Percentiles rank a stretch among this genome's conserved stretches.
These are phyloP conservation scores for Actinopyga echinites DNA, from an alignment of 53 echinoderm and acorn worm genomes.

Conservation along the genomic window DNA sequence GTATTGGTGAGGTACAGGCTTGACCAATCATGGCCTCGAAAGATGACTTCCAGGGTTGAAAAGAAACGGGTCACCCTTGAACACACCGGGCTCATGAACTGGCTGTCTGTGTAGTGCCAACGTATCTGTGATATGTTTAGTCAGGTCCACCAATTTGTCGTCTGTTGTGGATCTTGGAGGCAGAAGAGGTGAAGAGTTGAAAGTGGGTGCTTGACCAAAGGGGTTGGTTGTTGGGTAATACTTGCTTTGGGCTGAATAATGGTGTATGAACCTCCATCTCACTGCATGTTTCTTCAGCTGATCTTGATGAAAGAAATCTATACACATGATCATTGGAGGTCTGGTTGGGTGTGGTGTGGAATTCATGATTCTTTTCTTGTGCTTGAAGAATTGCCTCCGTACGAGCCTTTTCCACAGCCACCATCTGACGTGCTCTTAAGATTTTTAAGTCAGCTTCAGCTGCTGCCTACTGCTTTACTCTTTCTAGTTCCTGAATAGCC, in stretches of 20 bases:
- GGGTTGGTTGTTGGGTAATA: too few relatives aligned
- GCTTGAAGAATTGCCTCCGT: slow-evolving; percentile 30
- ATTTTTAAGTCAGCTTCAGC: slow-evolving; percentile 48
- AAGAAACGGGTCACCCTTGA: slow-evolving; percentile 37
- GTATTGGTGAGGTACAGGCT: slow-evolving; percentile 6
- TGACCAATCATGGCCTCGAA: slow-evolving; percentile 41
- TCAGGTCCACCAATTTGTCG: slow-evolving; percentile 27
- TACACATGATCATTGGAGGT: slow-evolving; percentile 47
- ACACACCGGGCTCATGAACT: slow-evolving; percentile 48
- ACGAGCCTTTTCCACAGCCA: slow-evolving; percentile 27
- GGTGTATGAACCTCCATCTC: too few relatives aligned
- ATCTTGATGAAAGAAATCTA: neutral
- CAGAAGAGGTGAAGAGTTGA: too few relatives aligned
- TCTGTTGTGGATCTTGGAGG: neutral
- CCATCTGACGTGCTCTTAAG: slow-evolving; percentile 27
- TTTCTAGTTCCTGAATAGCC: slow-evolving; percentile 15
- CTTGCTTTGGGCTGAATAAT: too few relatives aligned
- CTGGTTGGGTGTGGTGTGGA: slow-evolving; percentile 19
- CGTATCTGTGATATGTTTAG: slow-evolving; percentile 35
- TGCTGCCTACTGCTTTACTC: slow-evolving; percentile 29
- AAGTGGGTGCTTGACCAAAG: too few relatives aligned
- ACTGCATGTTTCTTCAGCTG: too few relatives aligned
- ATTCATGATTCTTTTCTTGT: neutral
- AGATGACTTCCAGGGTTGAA: slow-evolving; percentile 43
- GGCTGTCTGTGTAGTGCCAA: slow-evolving; percentile 47